phyloP scores from a whole-genome alignment of 2,888 invertebrate species.

The Erynnis tages region DNA sequence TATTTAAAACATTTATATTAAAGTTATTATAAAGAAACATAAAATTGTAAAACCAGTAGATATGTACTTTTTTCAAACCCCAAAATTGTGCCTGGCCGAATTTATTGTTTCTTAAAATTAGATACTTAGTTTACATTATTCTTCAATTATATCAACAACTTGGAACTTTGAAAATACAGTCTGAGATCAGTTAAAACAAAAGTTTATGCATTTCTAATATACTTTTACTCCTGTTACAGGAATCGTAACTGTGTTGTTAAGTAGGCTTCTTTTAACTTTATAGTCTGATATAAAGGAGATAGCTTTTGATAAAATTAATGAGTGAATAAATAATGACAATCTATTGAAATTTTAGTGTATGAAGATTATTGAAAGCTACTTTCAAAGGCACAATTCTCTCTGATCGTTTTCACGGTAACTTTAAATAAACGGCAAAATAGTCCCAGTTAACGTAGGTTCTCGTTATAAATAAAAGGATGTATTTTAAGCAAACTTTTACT shows the following conservation, averaged over 20 bases:
- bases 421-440: too few relatives aligned
- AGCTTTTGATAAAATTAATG: background rate
- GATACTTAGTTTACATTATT: background rate
- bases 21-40: too few relatives aligned
- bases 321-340: background rate
- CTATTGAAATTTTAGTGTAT: background rate
- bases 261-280: constrained; percentile 43
- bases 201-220: constrained; percentile 8
- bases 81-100: too few relatives aligned
- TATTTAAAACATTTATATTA: too few relatives aligned
- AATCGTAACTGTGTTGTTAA: background rate
- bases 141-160: background rate
- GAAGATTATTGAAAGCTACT: background rate
- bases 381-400: too few relatives aligned
- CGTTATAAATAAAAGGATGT: too few relatives aligned
- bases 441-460: too few relatives aligned
- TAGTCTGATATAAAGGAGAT: constrained; percentile 2
- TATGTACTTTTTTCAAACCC: too few relatives aligned
- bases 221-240: background rate
- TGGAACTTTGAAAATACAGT: constrained; percentile 18
- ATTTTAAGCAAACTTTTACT: too few relatives aligned
- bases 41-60: too few relatives aligned
- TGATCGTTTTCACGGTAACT: too few relatives aligned
- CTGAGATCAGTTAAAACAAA: constrained; percentile 1
- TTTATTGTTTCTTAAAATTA: too few relatives aligned